Conservation (phyloP, 2,797 vertebrate species). For the Cossypha niveicapilla region DNA sequence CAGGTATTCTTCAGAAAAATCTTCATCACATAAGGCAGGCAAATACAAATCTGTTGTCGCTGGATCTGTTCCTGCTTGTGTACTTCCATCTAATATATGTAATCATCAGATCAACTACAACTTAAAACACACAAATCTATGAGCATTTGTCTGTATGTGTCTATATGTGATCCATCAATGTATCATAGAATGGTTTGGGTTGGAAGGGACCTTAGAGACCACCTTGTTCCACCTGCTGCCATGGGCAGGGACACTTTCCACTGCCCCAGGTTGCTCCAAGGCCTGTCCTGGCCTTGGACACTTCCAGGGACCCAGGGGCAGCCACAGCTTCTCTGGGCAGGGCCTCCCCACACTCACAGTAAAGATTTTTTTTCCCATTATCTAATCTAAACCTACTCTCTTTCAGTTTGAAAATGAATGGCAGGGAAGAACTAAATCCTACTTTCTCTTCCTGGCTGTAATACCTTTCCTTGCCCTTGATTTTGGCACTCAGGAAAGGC, state of each 20-base stretch:
- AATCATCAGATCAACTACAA: not conserved
- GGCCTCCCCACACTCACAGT: not conserved
- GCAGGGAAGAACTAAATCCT: not conserved
- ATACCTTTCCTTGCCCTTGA: not conserved
- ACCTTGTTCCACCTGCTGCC: not conserved
- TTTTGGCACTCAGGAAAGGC: not conserved
- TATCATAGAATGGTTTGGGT: not conserved
- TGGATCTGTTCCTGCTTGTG: not conserved
- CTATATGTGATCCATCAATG: not conserved
- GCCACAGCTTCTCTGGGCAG: not conserved
- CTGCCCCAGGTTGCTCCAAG: not conserved
- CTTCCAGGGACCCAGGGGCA: not conserved
- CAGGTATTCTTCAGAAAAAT: not conserved
- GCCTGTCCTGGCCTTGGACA: too few species aligned
- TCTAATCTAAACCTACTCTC: not conserved
- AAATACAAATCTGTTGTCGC: not conserved
- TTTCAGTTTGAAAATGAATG: not conserved
- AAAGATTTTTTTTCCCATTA: not conserved
- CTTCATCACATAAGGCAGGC: not conserved
- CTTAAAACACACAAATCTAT: not conserved
- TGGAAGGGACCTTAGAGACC: not conserved
- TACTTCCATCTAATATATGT: not conserved
- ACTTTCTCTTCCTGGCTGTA: not conserved
- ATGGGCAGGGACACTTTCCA: not conserved
- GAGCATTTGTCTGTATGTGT: not conserved